phyloP scores from a whole-genome alignment of 2,113 vertebrate species.

The Ictalurus punctatus region DNA sequence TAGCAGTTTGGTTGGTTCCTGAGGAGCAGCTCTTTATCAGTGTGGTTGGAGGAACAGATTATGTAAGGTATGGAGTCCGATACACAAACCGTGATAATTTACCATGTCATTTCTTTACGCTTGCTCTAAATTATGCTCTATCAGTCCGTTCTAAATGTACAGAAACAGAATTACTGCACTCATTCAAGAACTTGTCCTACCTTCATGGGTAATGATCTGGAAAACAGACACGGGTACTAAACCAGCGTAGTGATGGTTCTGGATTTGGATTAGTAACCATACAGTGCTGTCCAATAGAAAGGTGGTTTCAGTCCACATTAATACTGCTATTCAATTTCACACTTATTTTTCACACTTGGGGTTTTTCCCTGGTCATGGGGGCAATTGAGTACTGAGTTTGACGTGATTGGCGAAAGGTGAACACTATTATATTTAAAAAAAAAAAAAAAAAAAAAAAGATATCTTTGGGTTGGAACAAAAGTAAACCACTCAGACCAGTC shows the following conservation, averaged over 20 bases:
- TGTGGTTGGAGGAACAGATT: neutral
- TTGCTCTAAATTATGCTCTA: neutral
- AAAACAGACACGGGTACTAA: neutral
- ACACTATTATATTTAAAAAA: no score
- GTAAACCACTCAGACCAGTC: no score
- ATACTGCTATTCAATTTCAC: neutral
- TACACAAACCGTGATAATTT: neutral
- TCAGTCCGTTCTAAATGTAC: neutral
- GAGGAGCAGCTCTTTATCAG: no score
- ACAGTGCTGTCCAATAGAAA: neutral
- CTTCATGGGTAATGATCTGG: neutral
- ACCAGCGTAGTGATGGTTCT: neutral
- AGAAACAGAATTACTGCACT: neutral
- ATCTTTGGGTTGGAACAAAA: no score
- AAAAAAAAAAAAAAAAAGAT: no score
- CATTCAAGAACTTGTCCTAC: neutral
- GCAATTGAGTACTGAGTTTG: neutral
- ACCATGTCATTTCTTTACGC: neutral
- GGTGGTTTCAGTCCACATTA: no score
- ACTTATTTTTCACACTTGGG: no score
- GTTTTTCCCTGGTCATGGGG: neutral
- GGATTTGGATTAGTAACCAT: neutral
- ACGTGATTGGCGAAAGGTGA: no score
- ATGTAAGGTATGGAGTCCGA: neutral
- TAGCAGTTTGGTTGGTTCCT: no score